Percentiles rank a stretch among this genome's conserved stretches.
phyloP scores from a whole-genome alignment of 2,113 vertebrate species.

The Pandion haliaetus region DNA sequence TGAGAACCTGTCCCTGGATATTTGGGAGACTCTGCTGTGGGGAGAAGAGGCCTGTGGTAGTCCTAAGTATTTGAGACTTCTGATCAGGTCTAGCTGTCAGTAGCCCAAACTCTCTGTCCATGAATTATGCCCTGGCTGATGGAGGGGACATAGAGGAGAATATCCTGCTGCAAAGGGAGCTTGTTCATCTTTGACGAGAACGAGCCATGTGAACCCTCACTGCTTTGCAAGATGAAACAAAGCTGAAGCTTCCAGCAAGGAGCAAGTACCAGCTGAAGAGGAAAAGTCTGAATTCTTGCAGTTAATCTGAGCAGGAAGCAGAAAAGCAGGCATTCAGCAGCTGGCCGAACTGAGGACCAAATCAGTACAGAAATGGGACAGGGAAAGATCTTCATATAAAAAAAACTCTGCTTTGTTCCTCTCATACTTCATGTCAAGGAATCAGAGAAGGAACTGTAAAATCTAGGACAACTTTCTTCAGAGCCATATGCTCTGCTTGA shows the following conservation, averaged over 20 bases:
- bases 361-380: not conserved
- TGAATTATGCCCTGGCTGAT: not conserved
- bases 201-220: not conserved
- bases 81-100: not conserved
- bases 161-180: not conserved
- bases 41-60: not conserved
- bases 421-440: not conserved
- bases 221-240: not conserved
- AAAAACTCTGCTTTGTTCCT: not conserved
- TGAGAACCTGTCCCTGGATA: not conserved
- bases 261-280: not conserved
- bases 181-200: not conserved
- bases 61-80: not conserved
- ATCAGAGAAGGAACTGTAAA: not conserved
- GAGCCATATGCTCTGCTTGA: not conserved
- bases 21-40: not conserved
- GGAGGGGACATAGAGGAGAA: not conserved
- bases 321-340: not conserved
- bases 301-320: not conserved
- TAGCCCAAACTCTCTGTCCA: not conserved
- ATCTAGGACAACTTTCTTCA: not conserved
- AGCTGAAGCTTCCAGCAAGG: not conserved
- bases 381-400: not conserved
- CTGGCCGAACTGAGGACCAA: not conserved
- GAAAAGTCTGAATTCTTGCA: not conserved